A percentile compares a stretch with the other conserved stretches of the same genome.
Conservation (phyloP, 2,797 vertebrate genomes). For the Choloepus didactylus region DNA sequence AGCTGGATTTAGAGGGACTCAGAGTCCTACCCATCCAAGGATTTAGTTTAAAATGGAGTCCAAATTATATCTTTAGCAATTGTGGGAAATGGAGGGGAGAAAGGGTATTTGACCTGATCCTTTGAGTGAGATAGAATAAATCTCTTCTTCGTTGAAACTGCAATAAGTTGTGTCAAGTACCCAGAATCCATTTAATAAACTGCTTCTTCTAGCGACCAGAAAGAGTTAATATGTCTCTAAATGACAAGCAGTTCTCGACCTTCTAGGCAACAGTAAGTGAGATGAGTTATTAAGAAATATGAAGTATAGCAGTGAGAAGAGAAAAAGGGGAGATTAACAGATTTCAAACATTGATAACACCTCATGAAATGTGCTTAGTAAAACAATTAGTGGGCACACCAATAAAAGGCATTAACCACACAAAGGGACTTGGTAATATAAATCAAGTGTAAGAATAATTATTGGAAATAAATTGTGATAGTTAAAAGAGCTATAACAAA, state of each 20-base stretch:
- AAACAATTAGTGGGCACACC: background rate
- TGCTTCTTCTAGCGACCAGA: conserved; percentile 72
- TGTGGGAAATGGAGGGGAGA: conserved; percentile 71
- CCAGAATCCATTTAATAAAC: conserved; percentile 80
- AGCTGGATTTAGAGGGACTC: conserved; percentile 37
- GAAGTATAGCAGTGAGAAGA: background rate
- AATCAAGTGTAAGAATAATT: background rate
- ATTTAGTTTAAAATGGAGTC: conserved; percentile 81
- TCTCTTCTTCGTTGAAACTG: conserved; percentile 76
- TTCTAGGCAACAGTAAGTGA: conserved; percentile 29
- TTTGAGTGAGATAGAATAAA: conserved; percentile 81
- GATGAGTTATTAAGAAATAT: conserved; percentile 49
- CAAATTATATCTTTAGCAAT: conserved; percentile 79
- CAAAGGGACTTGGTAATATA: background rate
- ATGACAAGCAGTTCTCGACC: conserved; percentile 49
- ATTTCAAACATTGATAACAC: background rate
- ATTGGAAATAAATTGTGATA: background rate
- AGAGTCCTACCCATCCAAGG: conserved; percentile 61
- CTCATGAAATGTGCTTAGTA: background rate
- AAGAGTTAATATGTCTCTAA: conserved; percentile 80
- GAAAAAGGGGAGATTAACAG: background rate
- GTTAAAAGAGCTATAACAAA: background rate
- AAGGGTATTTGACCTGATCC: conserved; percentile 76
- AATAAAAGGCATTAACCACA: background rate
- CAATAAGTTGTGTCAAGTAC: conserved; percentile 80